Conservation (phyloP, 2,888 invertebrate species). For the Aleiodes testaceus region DNA sequence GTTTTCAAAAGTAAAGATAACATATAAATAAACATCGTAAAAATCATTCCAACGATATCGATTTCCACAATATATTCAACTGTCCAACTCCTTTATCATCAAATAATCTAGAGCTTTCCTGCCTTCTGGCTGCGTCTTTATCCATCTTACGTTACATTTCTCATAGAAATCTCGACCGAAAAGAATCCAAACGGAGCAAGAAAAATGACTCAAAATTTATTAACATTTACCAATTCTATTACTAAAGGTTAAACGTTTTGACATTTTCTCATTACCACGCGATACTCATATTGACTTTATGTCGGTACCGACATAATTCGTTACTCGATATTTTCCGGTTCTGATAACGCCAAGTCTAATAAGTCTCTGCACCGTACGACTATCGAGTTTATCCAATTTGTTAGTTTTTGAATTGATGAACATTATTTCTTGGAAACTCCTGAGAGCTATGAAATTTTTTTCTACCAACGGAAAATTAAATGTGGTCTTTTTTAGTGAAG, state of each 20-base stretch:
- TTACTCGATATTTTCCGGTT: constrained; percentile 32
- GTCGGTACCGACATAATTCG: constrained; percentile 17
- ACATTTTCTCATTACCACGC: constrained; percentile 21
- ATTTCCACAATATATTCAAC: constrained; percentile 48
- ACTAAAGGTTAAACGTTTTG: constrained; percentile 16
- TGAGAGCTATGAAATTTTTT: not conserved
- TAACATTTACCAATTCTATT: constrained; percentile 1
- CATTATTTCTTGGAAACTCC: not conserved
- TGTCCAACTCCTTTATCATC: not conserved
- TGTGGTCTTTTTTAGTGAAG: constrained; percentile 39
- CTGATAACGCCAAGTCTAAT: constrained; percentile 19
- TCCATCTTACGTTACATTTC: not conserved
- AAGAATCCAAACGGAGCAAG: not conserved
- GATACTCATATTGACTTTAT: constrained; percentile 21
- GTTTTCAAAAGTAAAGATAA: no score
- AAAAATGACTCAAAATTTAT: constrained; percentile 1
- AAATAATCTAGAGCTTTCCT: no score
- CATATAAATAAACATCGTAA: no score
- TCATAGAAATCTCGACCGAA: not conserved
- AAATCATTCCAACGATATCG: no score
- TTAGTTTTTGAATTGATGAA: not conserved
- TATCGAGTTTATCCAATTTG: constrained; percentile 17
- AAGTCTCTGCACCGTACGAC: not conserved
- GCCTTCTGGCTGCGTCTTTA: not conserved
- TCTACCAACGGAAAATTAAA: not conserved